Conservation (phyloP, 2,113 vertebrate species). For the Crotalus horridus region DNA sequence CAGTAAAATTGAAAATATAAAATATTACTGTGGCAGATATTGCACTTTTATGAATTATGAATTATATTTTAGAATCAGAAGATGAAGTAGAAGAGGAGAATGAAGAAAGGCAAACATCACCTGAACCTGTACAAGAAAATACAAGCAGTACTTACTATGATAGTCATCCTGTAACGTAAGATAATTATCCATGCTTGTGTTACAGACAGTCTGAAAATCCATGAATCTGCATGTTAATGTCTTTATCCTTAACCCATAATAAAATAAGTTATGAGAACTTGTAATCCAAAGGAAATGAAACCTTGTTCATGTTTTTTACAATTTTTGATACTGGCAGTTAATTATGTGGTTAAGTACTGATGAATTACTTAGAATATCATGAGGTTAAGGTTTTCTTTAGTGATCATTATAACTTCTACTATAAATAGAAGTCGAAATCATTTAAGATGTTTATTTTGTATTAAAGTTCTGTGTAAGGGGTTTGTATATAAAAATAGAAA, state of each 20-base stretch:
- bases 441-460: background rate
- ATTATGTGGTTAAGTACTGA: background rate
- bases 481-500: background rate
- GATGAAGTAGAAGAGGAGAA: conserved; percentile 92
- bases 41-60: background rate
- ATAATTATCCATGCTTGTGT: background rate
- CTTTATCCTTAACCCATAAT: background rate
- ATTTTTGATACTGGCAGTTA: background rate
- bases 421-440: too few species aligned
- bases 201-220: background rate
- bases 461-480: background rate
- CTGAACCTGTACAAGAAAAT: conserved; percentile 89
- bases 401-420: background rate
- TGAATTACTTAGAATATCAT: background rate
- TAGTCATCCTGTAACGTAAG: conserved; percentile 86
- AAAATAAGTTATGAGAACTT: background rate
- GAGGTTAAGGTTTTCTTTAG: background rate
- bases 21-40: background rate
- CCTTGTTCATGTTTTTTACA: background rate
- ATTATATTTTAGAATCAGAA: conserved; percentile 81
- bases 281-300: background rate
- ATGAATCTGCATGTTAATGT: background rate
- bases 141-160: conserved; percentile 86
- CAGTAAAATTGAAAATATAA: background rate
- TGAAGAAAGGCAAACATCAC: conserved; percentile 87